A percentile compares a stretch with the other conserved stretches of the same genome.
phyloP scores from a whole-genome alignment of 2,113 vertebrate genomes.

The Dasyprocta punctata region DNA sequence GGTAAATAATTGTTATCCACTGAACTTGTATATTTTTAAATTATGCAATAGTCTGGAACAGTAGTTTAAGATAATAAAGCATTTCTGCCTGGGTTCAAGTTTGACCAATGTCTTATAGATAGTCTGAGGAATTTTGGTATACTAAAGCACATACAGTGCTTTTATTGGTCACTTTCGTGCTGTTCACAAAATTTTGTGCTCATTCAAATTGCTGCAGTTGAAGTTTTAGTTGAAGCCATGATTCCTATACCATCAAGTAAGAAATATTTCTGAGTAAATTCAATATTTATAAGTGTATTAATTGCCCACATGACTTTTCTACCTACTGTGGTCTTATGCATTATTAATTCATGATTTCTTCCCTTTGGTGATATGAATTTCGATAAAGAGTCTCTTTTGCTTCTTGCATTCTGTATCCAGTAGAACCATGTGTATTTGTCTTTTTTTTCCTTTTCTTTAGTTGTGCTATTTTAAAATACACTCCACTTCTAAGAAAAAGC shows the following conservation, averaged over 20 bases:
- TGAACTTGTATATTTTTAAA: not conserved
- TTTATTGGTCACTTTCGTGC: slow-evolving; percentile 39
- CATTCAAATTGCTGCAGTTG: slow-evolving; percentile 15
- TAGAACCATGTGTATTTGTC: not conserved
- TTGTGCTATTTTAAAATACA: not conserved
- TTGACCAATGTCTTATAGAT: not conserved
- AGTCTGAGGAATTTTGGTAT: not conserved
- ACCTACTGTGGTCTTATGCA: not conserved
- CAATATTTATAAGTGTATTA: not conserved
- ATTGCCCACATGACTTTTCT: not conserved
- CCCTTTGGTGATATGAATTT: not conserved
- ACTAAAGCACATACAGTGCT: slow-evolving; percentile 6
- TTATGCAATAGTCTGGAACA: not conserved
- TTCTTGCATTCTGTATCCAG: not conserved
- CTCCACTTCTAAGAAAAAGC: slow-evolving; percentile 26
- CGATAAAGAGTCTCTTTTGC: not conserved
- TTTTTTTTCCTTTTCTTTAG: not conserved
- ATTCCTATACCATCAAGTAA: not conserved
- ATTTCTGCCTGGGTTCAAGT: not conserved
- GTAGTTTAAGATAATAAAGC: not conserved
- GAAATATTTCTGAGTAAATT: slow-evolving; percentile 38
- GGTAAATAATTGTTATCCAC: not conserved
- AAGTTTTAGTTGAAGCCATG: slow-evolving; percentile 50
- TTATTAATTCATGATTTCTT: not conserved
- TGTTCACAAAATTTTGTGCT: not conserved